A percentile compares a stretch with the other conserved stretches of the same genome.
Evolutionary conservation across 2,113 vertebrate species (phyloP).

Genomic region (Picathartes gymnocephalus): DNA sequence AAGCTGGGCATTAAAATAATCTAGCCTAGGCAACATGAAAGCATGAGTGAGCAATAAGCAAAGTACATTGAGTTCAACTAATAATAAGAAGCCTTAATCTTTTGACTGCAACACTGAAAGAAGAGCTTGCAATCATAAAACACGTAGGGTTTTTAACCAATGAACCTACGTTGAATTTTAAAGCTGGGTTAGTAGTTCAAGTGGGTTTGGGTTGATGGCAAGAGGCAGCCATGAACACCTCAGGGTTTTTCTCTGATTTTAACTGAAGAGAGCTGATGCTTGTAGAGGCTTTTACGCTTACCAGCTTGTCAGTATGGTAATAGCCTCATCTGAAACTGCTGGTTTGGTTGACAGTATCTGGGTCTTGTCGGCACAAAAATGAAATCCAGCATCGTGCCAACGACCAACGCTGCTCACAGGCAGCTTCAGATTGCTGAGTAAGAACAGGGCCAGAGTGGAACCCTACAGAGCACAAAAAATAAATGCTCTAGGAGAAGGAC

Average conservation of each 20-base stretch:
- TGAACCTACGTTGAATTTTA: conserved; percentile 17
- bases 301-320: conserved; percentile 34
- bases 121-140: neutral
- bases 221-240: conserved; percentile 9
- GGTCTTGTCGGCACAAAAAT: conserved; percentile 14
- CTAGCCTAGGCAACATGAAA: conserved; percentile 16
- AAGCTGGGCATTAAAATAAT: conserved; percentile 2
- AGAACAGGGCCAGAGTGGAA: conserved; percentile 51
- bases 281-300: neutral
- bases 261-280: conserved; percentile 8
- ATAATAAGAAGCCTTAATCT: conserved; percentile 35
- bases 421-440: conserved; percentile 49
- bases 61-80: conserved; percentile 24
- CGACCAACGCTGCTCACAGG: neutral
- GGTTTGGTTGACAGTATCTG: conserved; percentile 35
- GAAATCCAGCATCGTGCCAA: conserved; percentile 34
- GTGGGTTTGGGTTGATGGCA: conserved; percentile 11
- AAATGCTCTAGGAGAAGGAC: conserved; percentile 58
- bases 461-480: conserved; percentile 48
- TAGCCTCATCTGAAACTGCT: conserved; percentile 23
- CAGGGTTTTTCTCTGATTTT: conserved; percentile 1
- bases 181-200: conserved; percentile 42
- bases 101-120: conserved; percentile 29
- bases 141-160: neutral
- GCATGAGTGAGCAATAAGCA: conserved; percentile 29